A percentile compares a stretch with the other conserved stretches of the same genome.
Evolutionary conservation across 2,797 vertebrate species (phyloP).

Genomic region (Enteromius trimaculatus): DNA sequence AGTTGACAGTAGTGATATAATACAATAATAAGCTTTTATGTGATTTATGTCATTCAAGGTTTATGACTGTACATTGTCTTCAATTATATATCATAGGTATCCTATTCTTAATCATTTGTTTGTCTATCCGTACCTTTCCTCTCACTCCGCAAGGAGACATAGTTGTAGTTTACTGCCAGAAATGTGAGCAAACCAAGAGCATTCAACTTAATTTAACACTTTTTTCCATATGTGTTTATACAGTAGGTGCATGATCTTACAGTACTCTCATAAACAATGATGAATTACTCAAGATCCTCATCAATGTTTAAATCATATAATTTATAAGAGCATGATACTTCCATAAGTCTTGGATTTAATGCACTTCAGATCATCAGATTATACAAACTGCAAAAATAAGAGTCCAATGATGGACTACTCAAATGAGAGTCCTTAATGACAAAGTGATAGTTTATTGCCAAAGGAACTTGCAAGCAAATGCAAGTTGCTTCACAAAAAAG

Average conservation of each 20-base stretch:
- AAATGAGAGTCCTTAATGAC: conserved; percentile 52
- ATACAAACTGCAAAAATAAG: conserved; percentile 46
- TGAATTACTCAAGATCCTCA: conserved; percentile 6
- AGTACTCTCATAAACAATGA: conserved; percentile 11
- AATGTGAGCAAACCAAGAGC: not conserved
- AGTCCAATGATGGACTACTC: conserved; percentile 30
- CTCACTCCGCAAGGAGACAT: not conserved
- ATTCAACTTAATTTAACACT: not conserved
- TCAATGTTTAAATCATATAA: not conserved
- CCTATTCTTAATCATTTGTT: not conserved
- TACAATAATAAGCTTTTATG: not conserved
- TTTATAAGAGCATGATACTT: not conserved
- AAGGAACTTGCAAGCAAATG: not conserved
- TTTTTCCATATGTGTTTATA: not conserved
- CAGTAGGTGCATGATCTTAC: not conserved
- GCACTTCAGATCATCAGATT: conserved; percentile 46
- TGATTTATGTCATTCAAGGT: not conserved
- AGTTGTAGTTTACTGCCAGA: not conserved
- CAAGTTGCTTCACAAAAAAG: not conserved
- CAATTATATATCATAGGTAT: not conserved
- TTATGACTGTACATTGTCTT: not conserved
- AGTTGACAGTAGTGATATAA: not conserved
- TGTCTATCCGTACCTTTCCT: not conserved
- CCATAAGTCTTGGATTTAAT: conserved; percentile 1
- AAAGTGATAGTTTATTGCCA: too few species aligned